phyloP scores from a whole-genome alignment of 2,888 invertebrate species.

The Pteria penguin region DNA sequence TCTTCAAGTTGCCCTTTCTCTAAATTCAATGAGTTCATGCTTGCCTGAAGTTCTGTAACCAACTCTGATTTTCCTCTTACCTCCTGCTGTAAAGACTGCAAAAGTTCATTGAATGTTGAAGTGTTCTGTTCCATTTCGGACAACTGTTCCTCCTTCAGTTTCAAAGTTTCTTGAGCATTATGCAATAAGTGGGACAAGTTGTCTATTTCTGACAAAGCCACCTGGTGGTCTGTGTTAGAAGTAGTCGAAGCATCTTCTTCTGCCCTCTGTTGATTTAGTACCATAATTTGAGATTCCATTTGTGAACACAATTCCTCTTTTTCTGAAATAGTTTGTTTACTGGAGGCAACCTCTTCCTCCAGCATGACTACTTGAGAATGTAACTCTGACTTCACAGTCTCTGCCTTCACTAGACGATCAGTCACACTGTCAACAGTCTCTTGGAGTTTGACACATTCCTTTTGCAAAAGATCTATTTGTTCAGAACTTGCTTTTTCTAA shows the following conservation, averaged over 20 bases:
- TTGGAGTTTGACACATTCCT: conserved; percentile 4
- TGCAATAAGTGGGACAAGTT: conserved; percentile 30
- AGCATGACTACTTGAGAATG: conserved; percentile 11
- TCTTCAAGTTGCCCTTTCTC: conserved; percentile 48
- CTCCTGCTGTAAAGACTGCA: conserved; percentile 50
- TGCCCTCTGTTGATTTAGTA: neutral
- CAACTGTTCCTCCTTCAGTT: conserved; percentile 54
- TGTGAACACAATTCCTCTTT: neutral
- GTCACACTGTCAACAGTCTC: conserved; percentile 29
- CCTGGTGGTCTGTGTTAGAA: conserved; percentile 3
- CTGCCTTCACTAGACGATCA: conserved; percentile 37
- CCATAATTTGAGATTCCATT: neutral
- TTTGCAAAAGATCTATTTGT: conserved; percentile 5
- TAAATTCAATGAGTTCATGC: conserved; percentile 11
- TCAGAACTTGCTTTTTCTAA: conserved; percentile 32
- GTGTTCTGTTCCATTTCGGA: conserved; percentile 47
- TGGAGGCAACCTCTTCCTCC: conserved; percentile 8
- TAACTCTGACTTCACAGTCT: conserved; percentile 29
- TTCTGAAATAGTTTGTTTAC: neutral
- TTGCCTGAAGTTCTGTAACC: conserved; percentile 30
- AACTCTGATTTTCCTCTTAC: conserved; percentile 43
- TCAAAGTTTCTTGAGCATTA: conserved; percentile 48
- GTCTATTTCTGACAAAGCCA: too few relatives aligned
- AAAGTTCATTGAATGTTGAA: conserved; percentile 48
- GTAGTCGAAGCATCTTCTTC: neutral